Evolutionary conservation across 2,888 invertebrate genomes (phyloP).

Genomic region (Ectropis crepuscularia): DNA sequence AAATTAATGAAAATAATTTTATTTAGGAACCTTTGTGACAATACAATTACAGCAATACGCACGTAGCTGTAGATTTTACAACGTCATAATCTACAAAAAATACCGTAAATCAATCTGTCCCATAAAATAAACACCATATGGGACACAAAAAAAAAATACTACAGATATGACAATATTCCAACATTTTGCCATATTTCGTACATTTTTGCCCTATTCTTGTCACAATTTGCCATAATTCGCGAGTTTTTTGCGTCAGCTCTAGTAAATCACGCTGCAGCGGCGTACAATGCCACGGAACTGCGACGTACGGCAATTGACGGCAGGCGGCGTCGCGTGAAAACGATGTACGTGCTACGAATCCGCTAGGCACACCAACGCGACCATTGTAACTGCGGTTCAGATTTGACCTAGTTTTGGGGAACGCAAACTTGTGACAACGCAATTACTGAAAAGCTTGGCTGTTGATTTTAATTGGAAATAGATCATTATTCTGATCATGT

Average conservation of each 20-base stretch:
- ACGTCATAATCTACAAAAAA: background rate
- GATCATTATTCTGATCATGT: no score
- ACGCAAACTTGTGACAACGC: no score
- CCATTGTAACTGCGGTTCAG: slow-evolving; percentile 1
- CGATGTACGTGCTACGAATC: slow-evolving; percentile 36
- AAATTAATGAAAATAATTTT: no score
- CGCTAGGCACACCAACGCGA: slow-evolving; percentile 6
- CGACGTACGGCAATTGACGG: slow-evolving; percentile 33
- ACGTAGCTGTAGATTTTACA: no score
- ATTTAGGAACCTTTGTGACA: background rate
- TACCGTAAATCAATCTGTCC: slow-evolving; percentile 2
- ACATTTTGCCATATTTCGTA: slow-evolving; percentile 9
- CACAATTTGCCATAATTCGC: slow-evolving; percentile 1
- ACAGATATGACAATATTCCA: background rate
- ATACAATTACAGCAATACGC: background rate
- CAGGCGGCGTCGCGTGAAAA: slow-evolving; percentile 42
- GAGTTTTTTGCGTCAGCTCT: slow-evolving; percentile 18
- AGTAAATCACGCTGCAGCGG: slow-evolving; percentile 34
- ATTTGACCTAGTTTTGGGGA: background rate
- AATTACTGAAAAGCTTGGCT: no score
- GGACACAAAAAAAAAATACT: no score
- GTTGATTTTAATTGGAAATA: no score
- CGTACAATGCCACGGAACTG: slow-evolving; percentile 26
- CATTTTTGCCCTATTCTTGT: slow-evolving; percentile 2
- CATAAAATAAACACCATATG: slow-evolving; percentile 6